Conservation (phyloP, 2,888 invertebrate species). For the Agriopis marginaria region DNA sequence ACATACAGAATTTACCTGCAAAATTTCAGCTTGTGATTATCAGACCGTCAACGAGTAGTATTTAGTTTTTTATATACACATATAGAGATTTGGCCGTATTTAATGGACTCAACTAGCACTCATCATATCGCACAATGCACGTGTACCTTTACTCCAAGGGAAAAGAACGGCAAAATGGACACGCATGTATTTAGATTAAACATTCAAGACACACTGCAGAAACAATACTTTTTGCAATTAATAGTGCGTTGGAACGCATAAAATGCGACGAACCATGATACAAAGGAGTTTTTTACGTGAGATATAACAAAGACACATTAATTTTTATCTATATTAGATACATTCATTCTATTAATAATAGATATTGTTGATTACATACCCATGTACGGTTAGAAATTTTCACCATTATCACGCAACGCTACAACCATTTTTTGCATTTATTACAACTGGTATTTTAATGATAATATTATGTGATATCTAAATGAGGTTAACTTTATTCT, state of each 20-base stretch:
- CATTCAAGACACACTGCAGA: slow-evolving; percentile 1
- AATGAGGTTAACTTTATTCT: slow-evolving; percentile 1
- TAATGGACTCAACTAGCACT: too few species aligned
- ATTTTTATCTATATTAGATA: slow-evolving; percentile 18
- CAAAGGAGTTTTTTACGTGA: slow-evolving; percentile 14
- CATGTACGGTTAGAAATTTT: slow-evolving; percentile 8
- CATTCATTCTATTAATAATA: slow-evolving; percentile 27
- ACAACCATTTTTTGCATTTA: slow-evolving; percentile 14
- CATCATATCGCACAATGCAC: background rate
- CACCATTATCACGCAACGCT: slow-evolving; percentile 13
- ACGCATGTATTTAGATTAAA: slow-evolving; percentile 7
- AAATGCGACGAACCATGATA: slow-evolving; percentile 24
- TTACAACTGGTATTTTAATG: slow-evolving; percentile 13
- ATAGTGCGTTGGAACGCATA: slow-evolving; percentile 24
- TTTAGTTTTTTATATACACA: too few species aligned
- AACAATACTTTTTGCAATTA: slow-evolving; percentile 23
- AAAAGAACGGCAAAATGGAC: slow-evolving; percentile 5
- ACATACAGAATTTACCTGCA: too few species aligned
- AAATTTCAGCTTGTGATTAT: too few species aligned
- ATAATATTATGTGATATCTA: background rate
- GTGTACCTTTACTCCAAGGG: background rate
- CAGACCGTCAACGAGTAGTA: too few species aligned
- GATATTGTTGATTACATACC: slow-evolving; percentile 24
- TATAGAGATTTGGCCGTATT: too few species aligned
- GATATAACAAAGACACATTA: slow-evolving; percentile 21